Evolutionary conservation across 2,888 invertebrate species (phyloP).

Genomic region (Trachelus iudaicus): DNA sequence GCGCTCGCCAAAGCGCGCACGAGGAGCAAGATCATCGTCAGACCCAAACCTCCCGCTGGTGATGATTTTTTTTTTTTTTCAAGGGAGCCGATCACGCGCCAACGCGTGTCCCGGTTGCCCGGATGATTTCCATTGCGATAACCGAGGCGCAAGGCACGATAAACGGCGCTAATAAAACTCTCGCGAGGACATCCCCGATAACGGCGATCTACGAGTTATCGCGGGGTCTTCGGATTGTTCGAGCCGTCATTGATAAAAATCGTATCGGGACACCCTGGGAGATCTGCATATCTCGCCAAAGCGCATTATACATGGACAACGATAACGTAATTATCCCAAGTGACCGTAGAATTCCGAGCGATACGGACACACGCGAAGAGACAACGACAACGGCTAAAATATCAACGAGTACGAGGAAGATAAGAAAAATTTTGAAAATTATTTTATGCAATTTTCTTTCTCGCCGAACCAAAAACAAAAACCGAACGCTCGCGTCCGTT

Average conservation of each 20-base stretch:
- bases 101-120: background rate
- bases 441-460: too few species aligned
- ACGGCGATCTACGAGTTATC: background rate
- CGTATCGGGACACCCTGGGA: background rate
- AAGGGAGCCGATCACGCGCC: background rate
- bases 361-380: too few species aligned
- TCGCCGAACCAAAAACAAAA: background rate
- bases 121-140: background rate
- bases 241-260: background rate
- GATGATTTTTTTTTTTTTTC: background rate
- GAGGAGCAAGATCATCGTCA: background rate
- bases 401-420: rapidly evolving
- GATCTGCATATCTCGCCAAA: background rate
- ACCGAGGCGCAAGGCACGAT: background rate
- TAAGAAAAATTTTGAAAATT: too few species aligned
- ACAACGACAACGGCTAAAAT: background rate
- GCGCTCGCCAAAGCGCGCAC: background rate
- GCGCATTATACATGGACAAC: background rate
- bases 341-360: too few species aligned
- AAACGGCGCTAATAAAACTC: background rate
- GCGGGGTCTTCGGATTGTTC: background rate
- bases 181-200: background rate
- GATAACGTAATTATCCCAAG: background rate
- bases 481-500: background rate
- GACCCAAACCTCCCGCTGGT: background rate